A percentile compares a stretch with the other conserved stretches of the same genome.
phyloP scores from a whole-genome alignment of 2,797 vertebrate species.

The Pagetopsis macropterus region DNA sequence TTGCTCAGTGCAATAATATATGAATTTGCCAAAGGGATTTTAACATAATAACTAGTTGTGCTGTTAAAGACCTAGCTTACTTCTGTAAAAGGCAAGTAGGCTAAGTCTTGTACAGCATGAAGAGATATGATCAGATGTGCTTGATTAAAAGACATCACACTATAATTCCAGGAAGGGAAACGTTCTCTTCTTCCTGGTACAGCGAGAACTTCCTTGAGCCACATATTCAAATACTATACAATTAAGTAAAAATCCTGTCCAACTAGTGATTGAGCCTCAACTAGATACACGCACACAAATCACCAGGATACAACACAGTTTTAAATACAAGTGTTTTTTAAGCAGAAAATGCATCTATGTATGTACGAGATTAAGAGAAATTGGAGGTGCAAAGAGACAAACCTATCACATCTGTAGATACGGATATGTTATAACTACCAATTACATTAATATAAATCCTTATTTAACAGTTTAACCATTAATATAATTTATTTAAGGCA shows the following conservation, averaged over 20 bases:
- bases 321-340: not conserved
- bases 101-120: not conserved
- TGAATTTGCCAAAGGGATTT: not conserved
- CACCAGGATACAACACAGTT: not conserved
- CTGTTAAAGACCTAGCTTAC: not conserved
- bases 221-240: not conserved
- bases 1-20: not conserved
- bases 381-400: no score
- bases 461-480: not conserved
- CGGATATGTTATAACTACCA: no score
- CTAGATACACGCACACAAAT: not conserved
- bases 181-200: not conserved
- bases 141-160: not conserved
- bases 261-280: not conserved
- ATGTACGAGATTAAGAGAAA: no score
- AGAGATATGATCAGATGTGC: not conserved
- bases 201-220: not conserved
- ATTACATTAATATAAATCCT: not conserved
- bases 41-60: constrained; percentile 13
- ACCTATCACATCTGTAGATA: no score
- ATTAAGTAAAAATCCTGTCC: not conserved
- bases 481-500: not conserved
- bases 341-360: not conserved
- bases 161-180: not conserved
- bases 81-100: not conserved